Evolutionary conservation across 53 echinoderm and acorn worm genomes (phyloP).

Genomic region (Astropecten irregularis): DNA sequence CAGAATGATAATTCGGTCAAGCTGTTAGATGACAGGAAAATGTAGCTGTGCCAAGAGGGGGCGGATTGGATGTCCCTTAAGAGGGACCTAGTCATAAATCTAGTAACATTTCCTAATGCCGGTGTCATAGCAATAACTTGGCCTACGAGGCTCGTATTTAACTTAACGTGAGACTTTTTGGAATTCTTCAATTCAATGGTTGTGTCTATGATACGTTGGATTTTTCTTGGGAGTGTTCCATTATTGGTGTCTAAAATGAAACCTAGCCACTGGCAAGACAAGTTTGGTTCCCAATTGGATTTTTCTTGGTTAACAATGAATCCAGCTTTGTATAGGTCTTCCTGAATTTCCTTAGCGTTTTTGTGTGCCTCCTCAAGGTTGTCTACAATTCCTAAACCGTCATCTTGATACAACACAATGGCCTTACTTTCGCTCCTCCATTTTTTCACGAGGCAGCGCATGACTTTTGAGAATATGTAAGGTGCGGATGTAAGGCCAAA

Average conservation of each 20-base stretch:
- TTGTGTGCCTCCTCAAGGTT: background rate
- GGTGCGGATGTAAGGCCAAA: constrained; percentile 15
- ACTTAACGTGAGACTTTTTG: background rate
- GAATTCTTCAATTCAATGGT: background rate
- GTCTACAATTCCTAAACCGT: background rate
- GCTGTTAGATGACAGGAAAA: background rate
- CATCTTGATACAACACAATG: constrained; percentile 11
- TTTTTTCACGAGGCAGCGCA: background rate
- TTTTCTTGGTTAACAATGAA: background rate
- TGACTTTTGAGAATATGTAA: background rate
- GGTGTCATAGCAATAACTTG: constrained; percentile 7
- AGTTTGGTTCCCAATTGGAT: constrained; percentile 5
- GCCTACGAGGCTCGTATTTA: background rate
- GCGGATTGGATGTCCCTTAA: background rate
- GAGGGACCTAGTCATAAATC: background rate
- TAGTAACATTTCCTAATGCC: background rate
- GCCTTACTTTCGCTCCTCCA: background rate
- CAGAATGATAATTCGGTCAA: background rate
- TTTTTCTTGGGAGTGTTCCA: background rate
- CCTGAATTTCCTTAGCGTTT: background rate
- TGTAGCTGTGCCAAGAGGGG: background rate
- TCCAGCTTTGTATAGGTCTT: background rate
- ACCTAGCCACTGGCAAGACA: background rate
- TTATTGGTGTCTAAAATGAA: background rate
- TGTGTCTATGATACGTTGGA: background rate